Conservation (phyloP, 2,888 invertebrate species). For the Parnassius orleans region DNA sequence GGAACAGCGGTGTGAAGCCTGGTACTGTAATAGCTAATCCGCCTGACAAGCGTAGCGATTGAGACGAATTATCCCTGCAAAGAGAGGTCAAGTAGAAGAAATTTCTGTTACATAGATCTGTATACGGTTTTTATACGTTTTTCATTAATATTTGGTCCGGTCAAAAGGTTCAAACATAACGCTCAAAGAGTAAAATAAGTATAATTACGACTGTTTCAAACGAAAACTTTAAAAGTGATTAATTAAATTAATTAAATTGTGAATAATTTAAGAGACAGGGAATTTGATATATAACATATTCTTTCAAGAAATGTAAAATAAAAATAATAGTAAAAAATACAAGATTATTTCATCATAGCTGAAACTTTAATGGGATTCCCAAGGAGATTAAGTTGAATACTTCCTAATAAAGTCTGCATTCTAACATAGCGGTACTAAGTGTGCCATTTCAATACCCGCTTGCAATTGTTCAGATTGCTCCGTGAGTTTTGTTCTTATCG, state of each 20-base stretch:
- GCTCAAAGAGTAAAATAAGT: too few species aligned
- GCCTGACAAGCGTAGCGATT: too few species aligned
- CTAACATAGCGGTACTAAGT: constrained; percentile 5
- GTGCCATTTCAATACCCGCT: constrained; percentile 5
- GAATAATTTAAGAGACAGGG: not conserved
- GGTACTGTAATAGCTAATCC: too few species aligned
- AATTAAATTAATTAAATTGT: not conserved
- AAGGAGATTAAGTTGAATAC: not conserved
- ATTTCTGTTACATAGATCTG: too few species aligned
- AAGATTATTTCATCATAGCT: not conserved
- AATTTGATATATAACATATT: not conserved
- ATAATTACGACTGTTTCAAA: too few species aligned
- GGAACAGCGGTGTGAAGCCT: too few species aligned
- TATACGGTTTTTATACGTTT: too few species aligned
- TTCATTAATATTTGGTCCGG: too few species aligned
- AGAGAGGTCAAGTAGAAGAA: too few species aligned
- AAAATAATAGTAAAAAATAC: not conserved
- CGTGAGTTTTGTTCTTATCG: not conserved
- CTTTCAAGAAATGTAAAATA: not conserved
- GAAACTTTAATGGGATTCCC: not conserved
- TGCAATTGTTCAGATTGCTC: constrained; percentile 1
- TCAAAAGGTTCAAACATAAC: too few species aligned
- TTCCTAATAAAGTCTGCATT: constrained; percentile 1
- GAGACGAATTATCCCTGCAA: too few species aligned
- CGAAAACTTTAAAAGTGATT: too few species aligned